Evolutionary conservation across 2,113 vertebrate species (phyloP), one percentile per base, ranked within the genome.

Genomic region (Ptilonorhynchus violaceus): DNA sequence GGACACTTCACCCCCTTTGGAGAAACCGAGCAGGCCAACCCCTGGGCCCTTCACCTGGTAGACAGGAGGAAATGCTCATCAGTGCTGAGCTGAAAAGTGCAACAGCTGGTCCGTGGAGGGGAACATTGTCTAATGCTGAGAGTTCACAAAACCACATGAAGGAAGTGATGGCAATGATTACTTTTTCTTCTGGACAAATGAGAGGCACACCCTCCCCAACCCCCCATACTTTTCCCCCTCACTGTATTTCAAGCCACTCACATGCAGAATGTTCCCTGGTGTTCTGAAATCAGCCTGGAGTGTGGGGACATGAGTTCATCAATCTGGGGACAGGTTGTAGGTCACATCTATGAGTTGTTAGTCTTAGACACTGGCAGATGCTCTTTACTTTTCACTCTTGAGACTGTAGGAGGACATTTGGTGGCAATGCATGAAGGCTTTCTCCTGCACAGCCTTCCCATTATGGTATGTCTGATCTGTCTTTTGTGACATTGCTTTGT

Each of bases 1-100:
- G 55, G 96, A 98, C 49, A 99, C 64, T 73, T 98, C 97, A 21
- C 94, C 98, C 58, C 98, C 98, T 93, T 99, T 98, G 78, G 98
- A 98, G 82, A 97, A 97, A 16, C 98, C 96, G 10, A 99, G 88
- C 70, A 99, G 78, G 56, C 98, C 98, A 52, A 98, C 49, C 35
- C 97, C 91, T 30, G 95, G 97, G 47, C 95, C 93, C 79, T 95
- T 97, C 44, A 96, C 97, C 97, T 98, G 83, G 66, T 33, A 49
- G 73, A 41, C 0, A 84, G 50, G 70, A 83, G 76, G n/a, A 94
- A 92, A 94, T 30, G 28, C 22, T 19, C 50, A 69, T 95, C 82
- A 92, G 74, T 78, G 39, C 49, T 52, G 30, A 82, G 50, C 41
- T 78, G 50, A 46, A 73, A 64, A 74, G 39, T 24, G 33, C 37